Evolutionary conservation across 92 coral and sea anemone genomes (phyloP).

Genomic region (Micromussa lordhowensis): DNA sequence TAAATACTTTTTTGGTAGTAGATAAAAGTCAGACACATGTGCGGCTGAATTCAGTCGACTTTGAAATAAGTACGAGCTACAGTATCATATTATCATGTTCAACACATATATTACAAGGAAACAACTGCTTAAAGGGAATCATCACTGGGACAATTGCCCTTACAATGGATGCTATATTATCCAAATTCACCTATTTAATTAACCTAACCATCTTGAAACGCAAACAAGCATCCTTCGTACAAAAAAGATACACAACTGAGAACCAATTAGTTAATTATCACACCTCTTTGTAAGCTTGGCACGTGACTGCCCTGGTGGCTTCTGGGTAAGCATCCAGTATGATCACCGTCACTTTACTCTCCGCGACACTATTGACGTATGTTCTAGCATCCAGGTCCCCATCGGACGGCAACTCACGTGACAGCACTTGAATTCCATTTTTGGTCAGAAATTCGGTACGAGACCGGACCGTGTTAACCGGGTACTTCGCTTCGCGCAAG

Average conservation of each 20-base stretch:
- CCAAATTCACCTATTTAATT: not conserved
- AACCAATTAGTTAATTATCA: not conserved
- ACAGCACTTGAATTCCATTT: constrained; percentile 71
- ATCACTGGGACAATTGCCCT: too few relatives aligned
- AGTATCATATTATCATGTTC: too few relatives aligned
- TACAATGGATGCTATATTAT: not conserved
- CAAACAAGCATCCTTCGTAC: not conserved
- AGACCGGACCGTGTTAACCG: constrained; percentile 74
- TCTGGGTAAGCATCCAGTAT: constrained; percentile 78
- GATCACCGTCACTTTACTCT: constrained; percentile 66
- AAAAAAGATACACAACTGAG: not conserved
- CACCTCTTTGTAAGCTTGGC: constrained; percentile 82
- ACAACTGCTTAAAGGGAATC: too few relatives aligned
- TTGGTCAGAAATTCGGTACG: constrained; percentile 74
- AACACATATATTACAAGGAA: too few relatives aligned
- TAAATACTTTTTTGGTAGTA: too few relatives aligned
- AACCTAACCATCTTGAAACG: too few relatives aligned
- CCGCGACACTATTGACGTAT: constrained; percentile 64
- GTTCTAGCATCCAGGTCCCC: constrained; percentile 60
- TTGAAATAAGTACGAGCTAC: too few relatives aligned
- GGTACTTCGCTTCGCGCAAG: constrained; percentile 76
- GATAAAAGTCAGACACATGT: too few relatives aligned
- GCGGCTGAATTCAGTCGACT: too few relatives aligned
- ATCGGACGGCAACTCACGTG: constrained; percentile 79
- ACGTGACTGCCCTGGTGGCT: constrained; percentile 78